Evolutionary conservation across 2,113 vertebrate genomes (phyloP).

Genomic region (Cettia cetti): DNA sequence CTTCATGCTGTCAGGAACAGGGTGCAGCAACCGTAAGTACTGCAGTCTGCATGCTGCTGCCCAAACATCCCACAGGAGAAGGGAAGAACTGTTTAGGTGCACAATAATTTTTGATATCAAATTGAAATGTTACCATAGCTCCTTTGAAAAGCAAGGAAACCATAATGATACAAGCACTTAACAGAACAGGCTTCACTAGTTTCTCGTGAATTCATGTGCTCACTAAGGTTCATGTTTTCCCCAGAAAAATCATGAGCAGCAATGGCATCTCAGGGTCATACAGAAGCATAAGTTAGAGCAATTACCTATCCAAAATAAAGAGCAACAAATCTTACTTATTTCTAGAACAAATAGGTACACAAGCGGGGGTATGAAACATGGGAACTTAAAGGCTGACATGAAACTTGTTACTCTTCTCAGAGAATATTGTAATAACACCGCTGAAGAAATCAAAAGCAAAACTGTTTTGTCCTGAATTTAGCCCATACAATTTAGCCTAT

Average conservation of each 20-base stretch:
- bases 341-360: background rate
- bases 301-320: background rate
- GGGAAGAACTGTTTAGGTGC: background rate
- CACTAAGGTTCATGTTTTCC: background rate
- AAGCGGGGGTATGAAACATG: background rate
- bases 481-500: background rate
- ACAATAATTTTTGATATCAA: background rate
- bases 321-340: background rate
- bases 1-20: background rate
- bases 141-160: background rate
- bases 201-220: rapidly evolving
- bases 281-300: background rate
- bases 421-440: background rate
- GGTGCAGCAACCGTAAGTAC: background rate
- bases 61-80: background rate
- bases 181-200: background rate
- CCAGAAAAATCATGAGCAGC: background rate
- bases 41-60: background rate
- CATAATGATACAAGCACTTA: background rate
- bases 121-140: background rate
- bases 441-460: background rate
- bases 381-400: background rate
- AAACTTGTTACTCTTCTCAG: background rate
- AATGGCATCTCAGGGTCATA: background rate
- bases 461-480: background rate